Percentiles rank a stretch among this genome's conserved stretches.
Evolutionary conservation across 2,888 invertebrate species (phyloP).

Genomic region (Bruchidius siliquastri): DNA sequence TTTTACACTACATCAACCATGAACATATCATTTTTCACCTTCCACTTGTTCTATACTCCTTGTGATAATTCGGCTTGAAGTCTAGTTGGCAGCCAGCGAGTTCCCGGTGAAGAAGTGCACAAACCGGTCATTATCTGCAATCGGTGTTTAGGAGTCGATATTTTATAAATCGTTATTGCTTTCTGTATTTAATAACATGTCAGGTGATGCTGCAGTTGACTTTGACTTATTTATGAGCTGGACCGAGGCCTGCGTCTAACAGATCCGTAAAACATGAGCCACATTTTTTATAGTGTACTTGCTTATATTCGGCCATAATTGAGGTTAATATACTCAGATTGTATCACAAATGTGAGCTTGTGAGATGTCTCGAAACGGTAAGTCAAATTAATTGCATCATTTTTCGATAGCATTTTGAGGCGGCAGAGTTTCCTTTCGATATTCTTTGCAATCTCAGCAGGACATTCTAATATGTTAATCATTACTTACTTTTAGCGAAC

Average conservation of each 20-base stretch:
- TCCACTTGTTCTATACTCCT: constrained; percentile 6
- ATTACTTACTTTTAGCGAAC: too few species aligned
- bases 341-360: too few species aligned
- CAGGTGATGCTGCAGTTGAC: constrained; percentile 20
- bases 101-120: constrained; percentile 19
- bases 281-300: background rate
- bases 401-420: too few species aligned
- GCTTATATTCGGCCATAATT: too few species aligned
- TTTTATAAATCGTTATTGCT: constrained; percentile 32
- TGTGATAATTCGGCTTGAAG: constrained; percentile 14
- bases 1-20: too few species aligned
- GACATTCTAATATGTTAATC: too few species aligned
- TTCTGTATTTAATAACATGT: constrained; percentile 29
- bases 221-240: constrained; percentile 21
- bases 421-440: too few species aligned
- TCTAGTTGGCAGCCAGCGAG: constrained; percentile 19
- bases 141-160: constrained; percentile 31
- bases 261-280: background rate
- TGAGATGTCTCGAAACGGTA: too few species aligned
- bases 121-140: constrained; percentile 31
- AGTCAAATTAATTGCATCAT: too few species aligned
- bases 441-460: too few species aligned
- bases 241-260: background rate
- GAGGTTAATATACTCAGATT: too few species aligned
- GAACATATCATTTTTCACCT: background rate